phyloP scores from a whole-genome alignment of 1,140 invertebrate species.

The Lucilia cuprina region DNA sequence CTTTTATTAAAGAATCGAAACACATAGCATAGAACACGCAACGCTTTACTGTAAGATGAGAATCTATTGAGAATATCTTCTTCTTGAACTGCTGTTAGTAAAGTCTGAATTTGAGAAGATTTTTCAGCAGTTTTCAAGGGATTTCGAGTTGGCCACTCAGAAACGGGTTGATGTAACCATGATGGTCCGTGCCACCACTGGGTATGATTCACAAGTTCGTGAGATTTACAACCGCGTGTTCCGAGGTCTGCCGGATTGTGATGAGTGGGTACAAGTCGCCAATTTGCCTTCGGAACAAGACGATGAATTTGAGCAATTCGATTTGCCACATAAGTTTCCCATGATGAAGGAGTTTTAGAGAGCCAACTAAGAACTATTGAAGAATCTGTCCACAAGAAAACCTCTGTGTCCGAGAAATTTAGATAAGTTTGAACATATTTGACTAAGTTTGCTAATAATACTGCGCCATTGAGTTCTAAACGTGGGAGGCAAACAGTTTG shows the following conservation, averaged over 20 bases:
- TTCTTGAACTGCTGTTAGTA: too few relatives aligned
- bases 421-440: background rate
- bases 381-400: background rate
- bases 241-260: too few relatives aligned
- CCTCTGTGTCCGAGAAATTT: background rate
- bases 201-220: background rate
- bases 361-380: background rate
- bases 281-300: too few relatives aligned
- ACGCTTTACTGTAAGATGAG: too few relatives aligned
- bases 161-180: background rate
- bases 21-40: too few relatives aligned
- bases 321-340: background rate
- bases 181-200: background rate
- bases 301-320: background rate
- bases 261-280: too few relatives aligned
- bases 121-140: background rate
- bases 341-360: background rate
- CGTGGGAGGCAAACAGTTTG: background rate
- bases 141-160: background rate
- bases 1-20: too few relatives aligned
- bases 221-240: background rate
- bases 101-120: too few relatives aligned
- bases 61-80: too few relatives aligned
- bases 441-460: background rate
- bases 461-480: background rate